A percentile compares a stretch with the other conserved stretches of the same genome.
These are phyloP conservation scores for Sebastes schlegelii DNA, from an alignment of 2,113 vertebrate genomes.

Conservation along the genomic window DNA sequence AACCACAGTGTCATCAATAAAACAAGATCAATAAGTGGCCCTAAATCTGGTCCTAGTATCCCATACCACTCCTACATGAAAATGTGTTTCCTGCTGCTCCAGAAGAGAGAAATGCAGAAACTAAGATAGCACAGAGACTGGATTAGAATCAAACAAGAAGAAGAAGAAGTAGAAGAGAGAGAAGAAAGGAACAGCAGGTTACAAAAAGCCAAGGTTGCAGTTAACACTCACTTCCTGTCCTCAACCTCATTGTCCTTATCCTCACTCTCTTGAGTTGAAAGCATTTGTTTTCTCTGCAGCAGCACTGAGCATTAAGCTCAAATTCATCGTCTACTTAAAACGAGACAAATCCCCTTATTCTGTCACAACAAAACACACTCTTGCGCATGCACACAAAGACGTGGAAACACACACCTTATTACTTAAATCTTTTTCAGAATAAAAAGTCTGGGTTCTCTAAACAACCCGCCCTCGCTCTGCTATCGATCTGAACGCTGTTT, in stretches of 20 bases:
- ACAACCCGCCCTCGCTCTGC: constrained; percentile 21
- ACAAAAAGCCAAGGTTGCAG: background rate
- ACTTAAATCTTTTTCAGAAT: constrained; percentile 37
- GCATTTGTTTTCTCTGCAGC: constrained; percentile 57
- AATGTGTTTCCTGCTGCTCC: background rate
- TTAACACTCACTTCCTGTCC: constrained; percentile 28
- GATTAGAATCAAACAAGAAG: background rate
- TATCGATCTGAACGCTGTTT: constrained; percentile 41
- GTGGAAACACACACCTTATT: constrained; percentile 37
- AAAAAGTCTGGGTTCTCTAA: constrained; percentile 47
- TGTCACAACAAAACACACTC: background rate
- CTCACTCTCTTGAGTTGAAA: constrained; percentile 22
- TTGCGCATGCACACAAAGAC: background rate
- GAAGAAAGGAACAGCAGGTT: background rate
- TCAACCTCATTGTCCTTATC: constrained; percentile 2
- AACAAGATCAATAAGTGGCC: background rate
- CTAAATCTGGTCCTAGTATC: background rate
- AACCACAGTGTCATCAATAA: background rate
- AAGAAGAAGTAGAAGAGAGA: background rate
- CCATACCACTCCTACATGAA: background rate
- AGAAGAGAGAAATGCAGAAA: background rate
- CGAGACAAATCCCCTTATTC: constrained; percentile 47
- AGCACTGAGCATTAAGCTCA: constrained; percentile 42
- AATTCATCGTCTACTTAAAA: constrained; percentile 45
- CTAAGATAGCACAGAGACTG: background rate